Percentiles rank a stretch among this genome's conserved stretches.
These are phyloP conservation scores for Gymnocephalus cernua DNA, from an alignment of 2,113 vertebrate species.

Conservation along the genomic window DNA sequence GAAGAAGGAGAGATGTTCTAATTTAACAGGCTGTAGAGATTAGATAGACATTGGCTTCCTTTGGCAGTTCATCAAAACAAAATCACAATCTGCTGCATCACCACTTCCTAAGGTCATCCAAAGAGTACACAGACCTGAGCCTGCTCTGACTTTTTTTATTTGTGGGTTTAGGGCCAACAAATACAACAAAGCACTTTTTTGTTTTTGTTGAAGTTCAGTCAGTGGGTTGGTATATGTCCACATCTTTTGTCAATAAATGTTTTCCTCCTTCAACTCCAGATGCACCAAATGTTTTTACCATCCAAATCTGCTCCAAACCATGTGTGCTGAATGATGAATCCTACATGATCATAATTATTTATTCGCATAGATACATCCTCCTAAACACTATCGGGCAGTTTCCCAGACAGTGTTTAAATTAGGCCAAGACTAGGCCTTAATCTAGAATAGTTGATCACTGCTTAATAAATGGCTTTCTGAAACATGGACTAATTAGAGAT, in stretches of 20 bases:
- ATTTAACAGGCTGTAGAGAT: conserved; percentile 52
- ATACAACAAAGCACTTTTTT: background rate
- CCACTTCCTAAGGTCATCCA: conserved; percentile 41
- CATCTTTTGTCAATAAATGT: background rate
- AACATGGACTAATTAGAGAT: no score
- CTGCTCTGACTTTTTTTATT: background rate
- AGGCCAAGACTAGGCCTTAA: no score
- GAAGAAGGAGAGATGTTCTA: conserved; percentile 32
- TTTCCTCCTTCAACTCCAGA: no score
- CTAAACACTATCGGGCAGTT: no score
- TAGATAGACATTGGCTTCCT: conserved; percentile 48
- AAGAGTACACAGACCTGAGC: conserved; percentile 15
- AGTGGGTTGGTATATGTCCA: background rate
- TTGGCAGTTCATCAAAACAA: conserved; percentile 63
- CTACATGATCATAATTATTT: no score
- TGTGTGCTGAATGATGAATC: no score
- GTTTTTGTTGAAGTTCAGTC: background rate
- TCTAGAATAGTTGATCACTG: no score
- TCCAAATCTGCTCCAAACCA: no score
- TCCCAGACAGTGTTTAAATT: no score
- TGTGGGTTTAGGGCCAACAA: background rate
- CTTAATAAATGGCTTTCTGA: no score
- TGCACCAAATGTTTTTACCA: no score
- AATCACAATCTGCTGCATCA: conserved; percentile 55
- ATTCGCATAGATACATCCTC: no score